Evolutionary conservation across 2,888 invertebrate species (phyloP).

Genomic region (Pammene aurita): DNA sequence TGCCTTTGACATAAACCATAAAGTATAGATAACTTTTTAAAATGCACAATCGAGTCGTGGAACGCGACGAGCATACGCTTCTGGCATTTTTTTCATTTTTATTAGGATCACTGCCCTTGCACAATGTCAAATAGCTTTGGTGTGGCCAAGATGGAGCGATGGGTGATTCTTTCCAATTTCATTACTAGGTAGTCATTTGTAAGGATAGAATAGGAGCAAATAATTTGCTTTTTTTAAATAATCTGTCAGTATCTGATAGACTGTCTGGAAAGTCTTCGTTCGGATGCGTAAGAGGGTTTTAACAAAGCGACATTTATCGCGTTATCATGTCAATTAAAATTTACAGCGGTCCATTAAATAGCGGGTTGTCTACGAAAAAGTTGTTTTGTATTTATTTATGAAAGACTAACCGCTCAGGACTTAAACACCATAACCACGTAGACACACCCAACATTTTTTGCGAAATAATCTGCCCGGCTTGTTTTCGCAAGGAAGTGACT

Average conservation of each 20-base stretch:
- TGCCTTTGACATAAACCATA: constrained; percentile 25
- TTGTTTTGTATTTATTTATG: too few species aligned
- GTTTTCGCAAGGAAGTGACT: constrained; percentile 24
- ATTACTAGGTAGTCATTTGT: neutral
- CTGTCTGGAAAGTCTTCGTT: too few species aligned
- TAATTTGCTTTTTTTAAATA: neutral
- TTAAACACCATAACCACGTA: too few species aligned
- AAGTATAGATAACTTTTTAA: constrained; percentile 33
- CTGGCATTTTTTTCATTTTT: constrained; percentile 33
- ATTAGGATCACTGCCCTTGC: constrained; percentile 43
- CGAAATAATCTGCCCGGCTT: constrained; percentile 2
- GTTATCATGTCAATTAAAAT: too few species aligned
- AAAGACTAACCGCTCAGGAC: too few species aligned
- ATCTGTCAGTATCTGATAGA: too few species aligned
- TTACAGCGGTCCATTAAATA: too few species aligned
- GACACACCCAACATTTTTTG: constrained; percentile 16
- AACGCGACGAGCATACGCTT: constrained; percentile 32
- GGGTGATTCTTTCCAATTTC: constrained; percentile 15
- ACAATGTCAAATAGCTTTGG: constrained; percentile 43
- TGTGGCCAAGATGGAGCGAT: constrained; percentile 4
- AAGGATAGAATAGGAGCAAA: neutral
- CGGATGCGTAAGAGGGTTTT: too few species aligned
- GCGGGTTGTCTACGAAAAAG: too few species aligned
- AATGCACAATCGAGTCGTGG: constrained; percentile 38
- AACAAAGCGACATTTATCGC: too few species aligned